Evolutionary conservation across 2,888 invertebrate genomes (phyloP).

Genomic region (Hydrotaea diabolus): DNA sequence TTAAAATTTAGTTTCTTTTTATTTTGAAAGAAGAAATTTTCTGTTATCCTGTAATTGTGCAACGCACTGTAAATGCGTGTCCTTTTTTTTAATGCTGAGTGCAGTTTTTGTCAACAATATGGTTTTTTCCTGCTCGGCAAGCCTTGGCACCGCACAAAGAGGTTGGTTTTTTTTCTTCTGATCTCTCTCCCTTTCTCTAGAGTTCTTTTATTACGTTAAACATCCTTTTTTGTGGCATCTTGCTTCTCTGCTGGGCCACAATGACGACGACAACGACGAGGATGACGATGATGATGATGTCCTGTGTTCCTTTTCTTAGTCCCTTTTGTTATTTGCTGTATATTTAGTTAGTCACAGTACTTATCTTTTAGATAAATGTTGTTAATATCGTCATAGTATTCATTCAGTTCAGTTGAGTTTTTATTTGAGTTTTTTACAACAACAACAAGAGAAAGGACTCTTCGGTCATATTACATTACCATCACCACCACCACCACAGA

Average conservation of each 20-base stretch:
- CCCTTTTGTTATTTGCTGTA: slow-evolving; percentile 38
- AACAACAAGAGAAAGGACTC: slow-evolving; percentile 46
- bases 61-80: slow-evolving; percentile 59
- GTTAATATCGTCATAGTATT: slow-evolving; percentile 52
- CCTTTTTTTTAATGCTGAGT: slow-evolving; percentile 42
- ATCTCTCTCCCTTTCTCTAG: slow-evolving; percentile 20
- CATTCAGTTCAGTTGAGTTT: slow-evolving; percentile 22
- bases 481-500: too few relatives aligned
- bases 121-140: slow-evolving; percentile 45
- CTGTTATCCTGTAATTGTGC: slow-evolving; percentile 40
- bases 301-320: neutral
- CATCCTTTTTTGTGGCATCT: slow-evolving; percentile 51
- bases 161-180: slow-evolving; percentile 32
- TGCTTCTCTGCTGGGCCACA: neutral
- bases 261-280: neutral
- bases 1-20: too few relatives aligned
- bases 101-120: slow-evolving; percentile 51
- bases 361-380: slow-evolving; percentile 66
- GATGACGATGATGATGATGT: neutral
- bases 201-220: slow-evolving; percentile 60
- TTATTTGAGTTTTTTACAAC: slow-evolving; percentile 1
- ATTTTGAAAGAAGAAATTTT: too few relatives aligned
- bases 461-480: neutral
- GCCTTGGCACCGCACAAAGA: slow-evolving; percentile 62
- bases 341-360: slow-evolving; percentile 63